Conservation (phyloP, 2,113 vertebrate genomes). For the Oncorhynchus masou region DNA sequence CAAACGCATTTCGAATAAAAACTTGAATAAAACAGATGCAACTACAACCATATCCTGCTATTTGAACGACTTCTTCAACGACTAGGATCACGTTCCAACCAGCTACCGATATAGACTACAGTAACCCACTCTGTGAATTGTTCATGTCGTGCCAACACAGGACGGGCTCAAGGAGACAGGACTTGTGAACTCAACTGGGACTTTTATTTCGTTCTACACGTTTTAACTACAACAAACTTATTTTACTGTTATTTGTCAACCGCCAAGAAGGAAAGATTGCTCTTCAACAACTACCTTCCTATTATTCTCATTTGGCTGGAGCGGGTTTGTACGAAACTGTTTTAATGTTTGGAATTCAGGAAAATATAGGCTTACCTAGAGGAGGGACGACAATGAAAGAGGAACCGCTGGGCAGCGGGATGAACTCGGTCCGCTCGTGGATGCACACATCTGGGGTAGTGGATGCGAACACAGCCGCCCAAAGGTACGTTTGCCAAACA, state of each 20-base stretch:
- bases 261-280: slow-evolving; percentile 59
- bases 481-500: slow-evolving; percentile 83
- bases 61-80: slow-evolving; percentile 48
- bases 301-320: slow-evolving; percentile 71
- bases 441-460: slow-evolving; percentile 90
- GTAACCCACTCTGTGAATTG: slow-evolving; percentile 71
- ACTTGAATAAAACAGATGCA: slow-evolving; percentile 37
- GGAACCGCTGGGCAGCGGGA: slow-evolving; percentile 90
- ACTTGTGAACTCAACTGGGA: slow-evolving; percentile 71
- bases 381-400: slow-evolving; percentile 93
- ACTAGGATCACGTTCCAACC: slow-evolving; percentile 71
- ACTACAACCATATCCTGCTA: slow-evolving; percentile 35
- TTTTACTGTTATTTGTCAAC: slow-evolving; percentile 65
- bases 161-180: slow-evolving; percentile 81
- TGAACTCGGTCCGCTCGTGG: slow-evolving; percentile 90
- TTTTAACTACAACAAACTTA: slow-evolving; percentile 74
- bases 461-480: slow-evolving; percentile 89
- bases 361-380: slow-evolving; percentile 83
- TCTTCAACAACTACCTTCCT: slow-evolving; percentile 63
- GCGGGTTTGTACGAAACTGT: slow-evolving; percentile 80
- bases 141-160: slow-evolving; percentile 80
- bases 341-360: slow-evolving; percentile 93
- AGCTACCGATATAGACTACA: slow-evolving; percentile 62
- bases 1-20: slow-evolving; percentile 64
- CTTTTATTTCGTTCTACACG: slow-evolving; percentile 70